phyloP scores from a whole-genome alignment of 2,888 invertebrate species.

The Drosophila atroscutellata region DNA sequence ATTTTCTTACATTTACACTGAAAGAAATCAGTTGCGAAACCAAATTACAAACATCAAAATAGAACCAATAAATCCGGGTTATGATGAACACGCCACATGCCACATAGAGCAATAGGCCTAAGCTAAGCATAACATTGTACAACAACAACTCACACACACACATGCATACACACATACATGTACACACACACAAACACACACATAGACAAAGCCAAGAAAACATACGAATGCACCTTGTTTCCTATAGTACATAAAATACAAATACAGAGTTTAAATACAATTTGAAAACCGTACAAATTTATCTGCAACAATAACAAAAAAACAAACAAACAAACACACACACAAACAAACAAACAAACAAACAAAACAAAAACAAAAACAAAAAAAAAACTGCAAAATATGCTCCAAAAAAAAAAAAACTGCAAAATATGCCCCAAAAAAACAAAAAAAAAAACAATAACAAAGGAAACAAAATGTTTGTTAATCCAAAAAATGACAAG shows the following conservation, averaged over 20 bases:
- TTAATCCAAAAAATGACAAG: conserved; percentile 33
- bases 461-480: conserved; percentile 39
- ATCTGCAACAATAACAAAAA: conserved; percentile 54
- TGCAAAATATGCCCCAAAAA: conserved; percentile 29
- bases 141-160: conserved; percentile 24
- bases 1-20: conserved; percentile 47
- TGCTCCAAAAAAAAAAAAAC: conserved; percentile 9
- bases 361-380: conserved; percentile 28
- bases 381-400: conserved; percentile 42
- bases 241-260: conserved; percentile 67
- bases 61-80: conserved; percentile 21
- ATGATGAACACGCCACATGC: conserved; percentile 12
- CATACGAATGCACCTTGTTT: conserved; percentile 72
- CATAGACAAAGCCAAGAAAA: conserved; percentile 31
- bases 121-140: conserved; percentile 42
- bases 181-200: conserved; percentile 47
- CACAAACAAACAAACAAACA: conserved; percentile 28
- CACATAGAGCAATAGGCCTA: conserved; percentile 42
- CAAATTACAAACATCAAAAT: conserved; percentile 24
- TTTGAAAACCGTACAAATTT: conserved; percentile 77
- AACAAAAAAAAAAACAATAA: conserved; percentile 8
- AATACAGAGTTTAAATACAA: conserved; percentile 52
- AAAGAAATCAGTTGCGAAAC: conserved; percentile 6
- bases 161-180: conserved; percentile 44
- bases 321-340: conserved; percentile 13